Evolutionary conservation across 1,140 invertebrate genomes (phyloP).

Genomic region (Orchesella cincta): DNA sequence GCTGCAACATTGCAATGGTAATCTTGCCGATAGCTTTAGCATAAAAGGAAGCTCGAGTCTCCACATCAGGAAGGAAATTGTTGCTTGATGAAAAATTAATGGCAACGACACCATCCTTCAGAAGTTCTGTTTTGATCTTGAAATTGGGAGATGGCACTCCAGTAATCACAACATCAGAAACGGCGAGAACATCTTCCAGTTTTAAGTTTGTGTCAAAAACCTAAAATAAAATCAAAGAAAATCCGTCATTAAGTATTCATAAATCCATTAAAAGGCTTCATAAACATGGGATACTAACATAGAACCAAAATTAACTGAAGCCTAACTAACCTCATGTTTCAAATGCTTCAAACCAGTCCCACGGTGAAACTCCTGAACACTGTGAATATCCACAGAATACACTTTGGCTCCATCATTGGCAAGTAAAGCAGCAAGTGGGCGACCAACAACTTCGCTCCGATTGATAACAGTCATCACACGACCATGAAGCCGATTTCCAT

Average conservation of each 20-base stretch:
- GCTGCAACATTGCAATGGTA: slow-evolving; percentile 44
- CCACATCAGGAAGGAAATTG: slow-evolving; percentile 39
- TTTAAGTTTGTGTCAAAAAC: slow-evolving; percentile 36
- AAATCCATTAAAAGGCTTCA: slow-evolving; percentile 1
- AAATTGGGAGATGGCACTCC: slow-evolving; percentile 36
- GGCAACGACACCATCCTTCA: slow-evolving; percentile 43
- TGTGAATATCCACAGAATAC: slow-evolving; percentile 43
- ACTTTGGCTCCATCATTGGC: slow-evolving; percentile 49
- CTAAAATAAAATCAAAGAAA: slow-evolving; percentile 29
- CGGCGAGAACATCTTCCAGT: slow-evolving; percentile 36
- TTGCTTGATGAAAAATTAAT: slow-evolving; percentile 43
- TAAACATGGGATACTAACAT: too few relatives aligned
- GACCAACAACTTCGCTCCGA: slow-evolving; percentile 47
- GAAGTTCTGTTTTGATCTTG: slow-evolving; percentile 31
- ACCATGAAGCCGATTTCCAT: slow-evolving; percentile 46
- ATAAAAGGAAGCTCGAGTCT: slow-evolving; percentile 39
- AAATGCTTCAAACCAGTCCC: slow-evolving; percentile 28
- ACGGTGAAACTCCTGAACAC: slow-evolving; percentile 37
- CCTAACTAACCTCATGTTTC: too few relatives aligned
- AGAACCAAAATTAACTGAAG: too few relatives aligned
- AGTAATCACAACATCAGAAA: slow-evolving; percentile 44
- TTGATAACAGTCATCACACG: slow-evolving; percentile 43
- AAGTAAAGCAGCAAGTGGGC: slow-evolving; percentile 44
- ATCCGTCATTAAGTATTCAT: background rate
- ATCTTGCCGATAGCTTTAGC: slow-evolving; percentile 37